Percentiles rank a stretch among this genome's conserved stretches.
phyloP scores from a whole-genome alignment of 2,113 vertebrate genomes.

The Daphoenositta chrysoptera region DNA sequence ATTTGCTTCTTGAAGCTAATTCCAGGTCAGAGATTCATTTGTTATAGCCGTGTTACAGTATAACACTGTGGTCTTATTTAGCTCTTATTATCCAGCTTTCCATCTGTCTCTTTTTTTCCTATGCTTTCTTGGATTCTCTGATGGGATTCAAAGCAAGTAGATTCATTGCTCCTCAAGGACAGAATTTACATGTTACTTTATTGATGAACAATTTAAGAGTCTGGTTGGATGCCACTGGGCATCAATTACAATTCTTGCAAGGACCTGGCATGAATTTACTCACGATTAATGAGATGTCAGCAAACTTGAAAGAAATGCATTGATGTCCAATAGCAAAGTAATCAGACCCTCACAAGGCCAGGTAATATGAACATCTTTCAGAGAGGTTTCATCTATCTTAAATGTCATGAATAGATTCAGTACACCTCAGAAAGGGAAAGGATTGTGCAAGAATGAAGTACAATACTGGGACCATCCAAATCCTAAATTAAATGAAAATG shows the following conservation, averaged over 20 bases:
- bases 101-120: background rate
- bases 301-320: slow-evolving; percentile 66
- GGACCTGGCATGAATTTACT: slow-evolving; percentile 60
- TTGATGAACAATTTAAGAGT: slow-evolving; percentile 67
- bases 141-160: background rate
- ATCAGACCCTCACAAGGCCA: slow-evolving; percentile 63
- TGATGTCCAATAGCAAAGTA: slow-evolving; percentile 74
- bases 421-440: slow-evolving; percentile 29
- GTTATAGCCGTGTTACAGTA: background rate
- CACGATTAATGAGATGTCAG: slow-evolving; percentile 70
- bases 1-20: background rate
- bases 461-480: background rate
- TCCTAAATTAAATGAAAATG: background rate
- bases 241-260: slow-evolving; percentile 65
- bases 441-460: background rate
- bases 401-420: background rate
- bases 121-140: background rate
- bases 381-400: slow-evolving; percentile 61
- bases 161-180: slow-evolving; percentile 41
- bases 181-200: slow-evolving; percentile 68
- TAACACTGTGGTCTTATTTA: background rate
- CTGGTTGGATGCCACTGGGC: slow-evolving; percentile 43
- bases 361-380: slow-evolving; percentile 67
- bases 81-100: background rate
- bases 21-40: background rate